Base-by-base conservation (phyloP, 2,888 invertebrate species). In the Stictocephala bisonia region DNA sequence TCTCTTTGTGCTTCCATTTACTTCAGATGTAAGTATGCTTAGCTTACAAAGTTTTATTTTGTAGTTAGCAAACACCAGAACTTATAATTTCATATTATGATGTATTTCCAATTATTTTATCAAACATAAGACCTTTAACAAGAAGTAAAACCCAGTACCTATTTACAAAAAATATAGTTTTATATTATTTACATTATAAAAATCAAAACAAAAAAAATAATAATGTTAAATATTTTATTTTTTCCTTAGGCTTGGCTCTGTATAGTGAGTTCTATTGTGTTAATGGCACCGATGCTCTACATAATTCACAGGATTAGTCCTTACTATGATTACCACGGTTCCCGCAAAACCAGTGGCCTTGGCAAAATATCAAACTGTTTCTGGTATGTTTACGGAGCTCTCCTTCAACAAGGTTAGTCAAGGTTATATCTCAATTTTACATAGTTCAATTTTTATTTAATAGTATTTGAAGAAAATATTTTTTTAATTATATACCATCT, bases 321-420 rank as follows among this genome's bases (percentile, higher is more conserved):
- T 0, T 91, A 88, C 80, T 91, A 92, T 80, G 89, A 89, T 76
- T 89, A 88, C 64, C 86, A 87, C 83, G 87, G 88, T 53, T 86
- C 87, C 58, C 77, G 80, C n/a, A 85, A 85, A 0, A 84, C 85
- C 3, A 77, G 78, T 18, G 81, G 81, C 4, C 78, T 80, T 15
- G 77, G 78, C 24, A 78, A 75, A 15, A 76, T 79, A 24, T 77
- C 77, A 80, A 92, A 93, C 80, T 93, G 93, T 79, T 86, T 93
- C 41, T 94, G 94, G 93, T 96, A 96, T 81, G 89, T 95, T 82
- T 96, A 94, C 81, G 96, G 96, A 0, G 95, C 96, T 1, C 85
- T 97, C 67, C 85, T 97, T 41, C 96, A 96, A 80, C 96, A 96
- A 90, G 96, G 95, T 93, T 81, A 69, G 75, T 71, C 22, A 15